Conservation (phyloP, 2,113 vertebrate species). For the Rhabdornis inornatus region DNA sequence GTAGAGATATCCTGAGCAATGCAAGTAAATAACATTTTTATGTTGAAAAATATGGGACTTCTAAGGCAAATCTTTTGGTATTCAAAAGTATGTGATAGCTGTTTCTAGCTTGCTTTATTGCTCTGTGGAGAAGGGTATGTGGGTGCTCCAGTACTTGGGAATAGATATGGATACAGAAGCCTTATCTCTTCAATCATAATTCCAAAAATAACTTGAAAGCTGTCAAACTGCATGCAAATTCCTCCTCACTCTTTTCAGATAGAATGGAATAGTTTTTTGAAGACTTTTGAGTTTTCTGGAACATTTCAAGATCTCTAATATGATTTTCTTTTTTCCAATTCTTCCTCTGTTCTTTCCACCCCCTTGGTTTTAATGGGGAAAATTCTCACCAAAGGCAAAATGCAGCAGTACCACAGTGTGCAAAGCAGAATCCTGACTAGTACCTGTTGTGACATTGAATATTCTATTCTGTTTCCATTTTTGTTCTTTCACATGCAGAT, state of each 20-base stretch:
- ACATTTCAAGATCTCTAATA: not conserved
- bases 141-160: not conserved
- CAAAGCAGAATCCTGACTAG: not conserved
- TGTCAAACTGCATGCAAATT: not conserved
- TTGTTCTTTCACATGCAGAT: not conserved
- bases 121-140: not conserved
- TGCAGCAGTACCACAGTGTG: fast-evolving
- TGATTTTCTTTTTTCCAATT: not conserved
- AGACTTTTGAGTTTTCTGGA: not conserved
- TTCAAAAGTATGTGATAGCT: not conserved
- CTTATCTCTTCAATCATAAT: not conserved
- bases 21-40: not conserved
- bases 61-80: not conserved
- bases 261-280: not conserved
- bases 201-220: not conserved
- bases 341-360: not conserved
- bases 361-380: not conserved
- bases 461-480: not conserved
- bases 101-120: not conserved
- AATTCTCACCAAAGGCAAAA: not conserved
- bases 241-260: not conserved
- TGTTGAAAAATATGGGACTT: not conserved
- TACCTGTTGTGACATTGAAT: not conserved
- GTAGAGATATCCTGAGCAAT: not conserved
- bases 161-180: not conserved